These are phyloP conservation scores for Lutjanus campechanus DNA, from an alignment of 2,797 vertebrate species.

Conservation along the genomic window DNA sequence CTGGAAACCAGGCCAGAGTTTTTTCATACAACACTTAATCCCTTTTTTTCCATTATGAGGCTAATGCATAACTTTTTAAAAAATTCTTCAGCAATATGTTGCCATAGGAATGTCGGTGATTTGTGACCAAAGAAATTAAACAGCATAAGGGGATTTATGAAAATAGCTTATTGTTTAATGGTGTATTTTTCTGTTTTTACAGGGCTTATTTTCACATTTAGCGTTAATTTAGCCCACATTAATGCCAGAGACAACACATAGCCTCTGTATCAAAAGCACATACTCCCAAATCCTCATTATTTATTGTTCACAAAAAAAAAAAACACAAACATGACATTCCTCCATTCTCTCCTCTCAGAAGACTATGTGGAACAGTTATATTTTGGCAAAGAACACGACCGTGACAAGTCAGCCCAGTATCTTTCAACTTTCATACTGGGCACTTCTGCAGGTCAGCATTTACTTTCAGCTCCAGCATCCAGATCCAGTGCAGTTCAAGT, in stretches of 20 bases:
- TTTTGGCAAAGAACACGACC: not conserved
- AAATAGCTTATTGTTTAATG: conserved; percentile 21
- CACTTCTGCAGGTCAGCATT: not conserved
- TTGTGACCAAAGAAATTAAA: conserved; percentile 52
- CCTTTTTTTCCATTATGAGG: conserved; percentile 68
- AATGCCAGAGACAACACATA: conserved; percentile 22
- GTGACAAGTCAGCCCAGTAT: not conserved
- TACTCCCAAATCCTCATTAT: not conserved
- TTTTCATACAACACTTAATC: conserved; percentile 70
- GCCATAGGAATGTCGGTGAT: conserved; percentile 55
- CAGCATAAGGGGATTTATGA: conserved; percentile 32
- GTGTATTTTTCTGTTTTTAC: conserved; percentile 29
- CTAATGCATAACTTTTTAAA: conserved; percentile 37
- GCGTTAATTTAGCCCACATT: conserved; percentile 13
- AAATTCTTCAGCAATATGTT: conserved; percentile 23
- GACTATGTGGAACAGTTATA: not conserved
- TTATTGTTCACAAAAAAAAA: conserved; percentile 6
- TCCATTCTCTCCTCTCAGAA: not conserved
- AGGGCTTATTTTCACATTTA: conserved; percentile 45
- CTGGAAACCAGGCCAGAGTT: conserved; percentile 57
- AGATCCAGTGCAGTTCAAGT: not conserved
- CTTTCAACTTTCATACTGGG: not conserved
- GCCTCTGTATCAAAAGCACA: conserved; percentile 1
- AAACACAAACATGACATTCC: not conserved
- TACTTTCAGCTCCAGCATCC: not conserved